Evolutionary conservation across 1,140 invertebrate genomes (phyloP), one percentile per base, ranked within the genome.

Genomic region (Radopholus similis): DNA sequence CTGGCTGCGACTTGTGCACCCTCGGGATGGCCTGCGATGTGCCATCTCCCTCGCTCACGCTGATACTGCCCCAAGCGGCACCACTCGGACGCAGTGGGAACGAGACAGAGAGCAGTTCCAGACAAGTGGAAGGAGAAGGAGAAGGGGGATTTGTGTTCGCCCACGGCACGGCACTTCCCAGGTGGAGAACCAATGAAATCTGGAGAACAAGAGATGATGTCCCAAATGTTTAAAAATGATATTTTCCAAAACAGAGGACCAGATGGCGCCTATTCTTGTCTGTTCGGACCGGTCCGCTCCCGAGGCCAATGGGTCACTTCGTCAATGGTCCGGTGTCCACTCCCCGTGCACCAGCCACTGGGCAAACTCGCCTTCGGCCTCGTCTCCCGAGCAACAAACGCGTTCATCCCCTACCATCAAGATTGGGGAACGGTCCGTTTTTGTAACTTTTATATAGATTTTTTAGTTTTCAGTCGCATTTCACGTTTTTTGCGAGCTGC

Each of bases 1-100:
- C 59, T 30, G 59, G 40, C 18, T 62, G 59, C 49, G 59, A 62
- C n/a, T 40, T 62, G 40, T 62, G 59, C 30, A 21, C 49, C 32
- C 18, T 62, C 6, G 38, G 59, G 4, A 11, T 47, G 4, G 18
- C 18, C n/a, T 62, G 59, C 47, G 18, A 21, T 15, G 23, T 23
- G 18, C 2, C 35, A 2, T 9, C 13, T 32, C 40, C 59, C 2
- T 15, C 42, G 49, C 21, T 62, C 32, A 11, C 59, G 13, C 21
- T 62, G 8, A 47, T 62, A 32, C 6, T 62, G 11, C 59, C 59
- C 23, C 59, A 62, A 30, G 59, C 40, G 18, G 38, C 40, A 13
- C 23, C 59, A 9, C 5, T 59, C 28, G n/a, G 13, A n/a, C n/a
- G n/a, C n/a, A n/a, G n/a, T n/a, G n/a, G n/a, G n/a, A n/a, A n/a